Evolutionary conservation across 2,113 vertebrate genomes (phyloP), one percentile per base, ranked within the genome.

Genomic region (Neolamprologus cancellatus): DNA sequence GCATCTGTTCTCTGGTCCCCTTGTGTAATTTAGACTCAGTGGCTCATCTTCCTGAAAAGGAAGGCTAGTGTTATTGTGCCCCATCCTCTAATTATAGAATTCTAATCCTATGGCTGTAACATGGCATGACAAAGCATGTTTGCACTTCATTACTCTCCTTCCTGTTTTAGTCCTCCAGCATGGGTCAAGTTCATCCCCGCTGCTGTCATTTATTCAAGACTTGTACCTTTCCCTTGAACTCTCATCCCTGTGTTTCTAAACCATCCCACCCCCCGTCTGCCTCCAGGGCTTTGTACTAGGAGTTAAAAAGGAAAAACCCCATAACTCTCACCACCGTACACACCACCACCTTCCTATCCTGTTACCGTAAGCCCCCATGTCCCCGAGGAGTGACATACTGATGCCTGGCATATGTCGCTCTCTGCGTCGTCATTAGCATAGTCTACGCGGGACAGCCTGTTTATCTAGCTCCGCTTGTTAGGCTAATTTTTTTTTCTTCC

Each of bases 111-210:
- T 95, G 91, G 93, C 89, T 94, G 83, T 92, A 92, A 85, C 88
- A 83, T 95, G 93, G 91, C 94, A 95, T 95, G 94, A 94, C 94
- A 95, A 95, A 95, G 93, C 95, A 94, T 95, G 95, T 95, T 95
- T 93, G 92, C 92, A 95, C 93, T 92, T 94, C 93, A 95, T 95
- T 94, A 92, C 91, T 87, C 89, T 90, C 90, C 93, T 94, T 93
- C 93, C 94, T 92, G 91, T 91, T 95, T 84, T 34, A 91, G 90
- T 90, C 89, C 89, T 93, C 78, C 76, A 91, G 93, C 92, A 93
- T 94, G 93, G 94, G 94, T 95, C 94, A 95, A 95, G 93, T 95
- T 94, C 94, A 92, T 55, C 83, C 83, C 66, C 83, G 57, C 87
- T 25, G 55, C 79, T 81, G 83, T 91, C 90, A 91, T 95, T 95